Percentiles rank a stretch among this genome's conserved stretches.
Evolutionary conservation across 2,797 vertebrate species (phyloP).

Genomic region (Sebastes goodei): DNA sequence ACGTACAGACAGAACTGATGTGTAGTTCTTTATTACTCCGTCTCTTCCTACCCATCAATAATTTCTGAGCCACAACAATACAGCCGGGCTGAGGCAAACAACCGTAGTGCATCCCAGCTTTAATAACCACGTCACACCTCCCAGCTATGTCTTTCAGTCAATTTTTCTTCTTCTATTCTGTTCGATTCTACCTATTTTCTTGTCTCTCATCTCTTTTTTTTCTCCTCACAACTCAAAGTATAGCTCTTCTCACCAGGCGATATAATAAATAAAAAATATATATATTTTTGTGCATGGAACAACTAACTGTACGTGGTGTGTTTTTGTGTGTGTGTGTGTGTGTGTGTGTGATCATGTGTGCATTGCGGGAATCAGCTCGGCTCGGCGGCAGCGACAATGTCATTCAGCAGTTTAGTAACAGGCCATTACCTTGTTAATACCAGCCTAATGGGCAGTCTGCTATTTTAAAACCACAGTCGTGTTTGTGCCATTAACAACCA

Average conservation of each 20-base stretch:
- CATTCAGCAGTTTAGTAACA: constrained; percentile 86
- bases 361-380: constrained; percentile 37
- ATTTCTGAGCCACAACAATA: constrained; percentile 69
- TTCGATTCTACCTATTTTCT: constrained; percentile 34
- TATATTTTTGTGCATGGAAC: neutral
- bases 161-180: constrained; percentile 33
- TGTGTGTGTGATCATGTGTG: constrained; percentile 29
- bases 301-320: neutral
- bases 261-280: neutral
- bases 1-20: constrained; percentile 42
- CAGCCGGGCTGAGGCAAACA: constrained; percentile 62
- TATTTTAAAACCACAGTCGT: constrained; percentile 85
- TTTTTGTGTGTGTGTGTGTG: neutral
- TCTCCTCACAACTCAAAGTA: constrained; percentile 16
- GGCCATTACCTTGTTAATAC: constrained; percentile 89
- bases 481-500: constrained; percentile 83
- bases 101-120: constrained; percentile 61
- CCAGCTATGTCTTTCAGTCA: constrained; percentile 56
- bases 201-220: constrained; percentile 23
- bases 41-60: constrained; percentile 71
- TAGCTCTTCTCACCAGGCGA: neutral
- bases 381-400: constrained; percentile 71
- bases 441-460: constrained; percentile 83
- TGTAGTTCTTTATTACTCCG: constrained; percentile 65
- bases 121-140: constrained; percentile 73